A percentile compares a stretch with the other conserved stretches of the same genome.
Evolutionary conservation across 1,140 invertebrate genomes (phyloP).

Genomic region (Scylla paramamosain): DNA sequence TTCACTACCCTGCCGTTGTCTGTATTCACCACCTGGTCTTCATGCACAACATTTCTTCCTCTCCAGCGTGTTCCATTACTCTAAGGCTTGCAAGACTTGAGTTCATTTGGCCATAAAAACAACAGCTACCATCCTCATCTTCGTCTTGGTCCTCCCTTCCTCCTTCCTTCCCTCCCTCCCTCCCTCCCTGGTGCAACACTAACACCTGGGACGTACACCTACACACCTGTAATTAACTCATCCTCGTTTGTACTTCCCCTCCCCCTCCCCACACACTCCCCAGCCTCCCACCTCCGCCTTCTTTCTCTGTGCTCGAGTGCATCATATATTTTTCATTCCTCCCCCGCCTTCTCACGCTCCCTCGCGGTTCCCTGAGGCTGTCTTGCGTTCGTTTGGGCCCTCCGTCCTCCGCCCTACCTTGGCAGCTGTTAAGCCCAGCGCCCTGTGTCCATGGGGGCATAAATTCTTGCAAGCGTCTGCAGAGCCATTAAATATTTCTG

Average conservation of each 20-base stretch:
- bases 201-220: constrained; percentile 17
- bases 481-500: background rate
- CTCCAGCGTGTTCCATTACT: background rate
- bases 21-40: too few relatives aligned
- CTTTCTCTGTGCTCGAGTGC: background rate
- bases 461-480: background rate
- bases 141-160: too few relatives aligned
- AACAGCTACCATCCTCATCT: background rate
- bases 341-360: background rate
- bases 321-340: constrained; percentile 19
- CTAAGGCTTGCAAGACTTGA: background rate
- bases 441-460: background rate
- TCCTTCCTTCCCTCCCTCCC: background rate
- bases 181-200: background rate
- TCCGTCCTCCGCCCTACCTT: background rate
- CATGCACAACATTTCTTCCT: too few relatives aligned
- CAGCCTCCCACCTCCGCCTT: background rate
- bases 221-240: constrained; percentile 23
- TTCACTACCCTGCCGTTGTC: too few relatives aligned
- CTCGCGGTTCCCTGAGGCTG: background rate
- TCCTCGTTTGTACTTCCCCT: background rate
- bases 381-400: background rate
- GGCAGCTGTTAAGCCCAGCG: background rate
- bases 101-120: background rate
- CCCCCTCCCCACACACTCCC: background rate